Base-by-base conservation (phyloP, 2,888 invertebrate species). In the Philereme vetulata region DNA sequence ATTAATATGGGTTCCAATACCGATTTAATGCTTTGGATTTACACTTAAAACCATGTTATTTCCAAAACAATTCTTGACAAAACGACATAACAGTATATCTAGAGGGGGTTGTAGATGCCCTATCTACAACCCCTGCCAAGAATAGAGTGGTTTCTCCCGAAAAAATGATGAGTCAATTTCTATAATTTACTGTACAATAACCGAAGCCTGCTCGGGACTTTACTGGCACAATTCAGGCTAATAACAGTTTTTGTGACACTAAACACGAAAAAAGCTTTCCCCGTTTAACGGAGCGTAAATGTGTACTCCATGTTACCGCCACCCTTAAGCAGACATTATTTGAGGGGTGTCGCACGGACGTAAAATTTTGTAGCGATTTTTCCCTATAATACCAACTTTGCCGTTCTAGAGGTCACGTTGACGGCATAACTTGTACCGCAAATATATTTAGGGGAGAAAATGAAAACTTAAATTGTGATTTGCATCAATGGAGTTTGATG, bases 221-320 rank as follows among this genome's bases (percentile, higher is more conserved):
- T 79, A 78, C 76, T 75, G 77, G 79, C 85, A 87, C 89, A 90
- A 87, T 86, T 90, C 85, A 87, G 79, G 85, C 92, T 90, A 91
- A 91, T 92, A 92, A 90, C 89, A 90, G 88, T 90, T 91, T 90
- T 90, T 89, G 89, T 90, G 92, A 90, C 92, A 90, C 90, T 90
- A 91, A 90, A 90, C 90, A 92, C 87, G 89, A 90, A 91, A 92
- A 91, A 91, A 91, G 90, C 92, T 90, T 90, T 91, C 76, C 82
- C 85, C 90, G 85, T 90, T 92, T 90, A 91, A 88, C 90, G 89
- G 87, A 88, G 88, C 91, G 90, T 90, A 90, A 91, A 90, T 90
- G 92, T 90, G 89, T 90, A 88, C 90, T 90, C 85, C 86, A 82
- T 91, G 91, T 90, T 88, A 83, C 84, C 85, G 82, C 84, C 86